Base-by-base conservation (phyloP, 1,140 invertebrate species). In the Pinna nobilis region DNA sequence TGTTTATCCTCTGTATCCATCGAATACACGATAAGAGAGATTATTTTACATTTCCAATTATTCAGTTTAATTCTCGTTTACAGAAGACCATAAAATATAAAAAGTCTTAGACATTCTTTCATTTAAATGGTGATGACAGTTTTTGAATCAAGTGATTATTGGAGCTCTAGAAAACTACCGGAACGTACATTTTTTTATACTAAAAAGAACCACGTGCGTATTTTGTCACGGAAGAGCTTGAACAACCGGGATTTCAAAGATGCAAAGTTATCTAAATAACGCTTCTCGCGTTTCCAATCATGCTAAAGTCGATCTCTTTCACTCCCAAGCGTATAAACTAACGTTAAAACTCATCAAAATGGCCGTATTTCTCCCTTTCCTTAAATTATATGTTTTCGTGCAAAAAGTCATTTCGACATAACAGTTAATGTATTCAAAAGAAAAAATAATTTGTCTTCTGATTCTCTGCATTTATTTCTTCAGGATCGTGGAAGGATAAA, bases 251-350 rank as follows among this genome's bases (percentile, higher is more conserved):
- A 63, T 63, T 63, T 63, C 35, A 41, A 35, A 44, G 28, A 63
- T 41, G 28, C 35, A 63, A 63, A 63, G 59, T 63, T 63, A 63
- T 63, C 59, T 63, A 63, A 63, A 41, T 63, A 32, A 63, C 59
- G 59, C 59, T 33, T 47, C 25, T 61, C 30, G 47, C 33, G 39
- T 59, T 30, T 49, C 25, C 25, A 7, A 53, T 70, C 41, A 51
- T 33, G n/a, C 47, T 33, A 61, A 41, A 25, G 23, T 64, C 37
- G 33, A 44, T 37, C 55, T 55, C 61, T 11, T 30, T 50, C 33
- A 39, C 49, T 71, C 59, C 60, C 61, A 28, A 39, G 60, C 44
- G 35, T 32, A 25, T 32, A 57, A 30, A 64, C 6, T 55, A 28
- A 39, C 51, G 70, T 53, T 55, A 25, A 44, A 55, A 64, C 44